Evolutionary conservation across 2,113 vertebrate genomes (phyloP).

Genomic region (Poecilia latipinna): DNA sequence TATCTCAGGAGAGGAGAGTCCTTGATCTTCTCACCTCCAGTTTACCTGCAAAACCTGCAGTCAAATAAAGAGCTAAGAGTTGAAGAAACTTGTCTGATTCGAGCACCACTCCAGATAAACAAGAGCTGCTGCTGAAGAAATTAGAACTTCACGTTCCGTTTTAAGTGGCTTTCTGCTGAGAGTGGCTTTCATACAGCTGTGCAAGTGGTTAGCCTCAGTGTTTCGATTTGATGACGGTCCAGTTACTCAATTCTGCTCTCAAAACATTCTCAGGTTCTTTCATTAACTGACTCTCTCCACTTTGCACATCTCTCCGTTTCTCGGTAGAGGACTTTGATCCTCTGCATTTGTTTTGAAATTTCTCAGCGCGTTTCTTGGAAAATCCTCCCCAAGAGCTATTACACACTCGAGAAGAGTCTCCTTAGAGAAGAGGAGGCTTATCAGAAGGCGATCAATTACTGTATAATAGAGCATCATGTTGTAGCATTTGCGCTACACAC

Average conservation of each 20-base stretch:
- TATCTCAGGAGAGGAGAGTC: not conserved
- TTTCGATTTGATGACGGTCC: conserved; percentile 41
- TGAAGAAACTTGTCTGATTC: conserved; percentile 1
- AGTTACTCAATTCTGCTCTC: conserved; percentile 16
- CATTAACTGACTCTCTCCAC: not conserved
- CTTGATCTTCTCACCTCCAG: not conserved
- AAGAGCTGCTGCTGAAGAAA: not conserved
- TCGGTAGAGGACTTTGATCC: conserved; percentile 3
- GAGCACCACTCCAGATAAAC: conserved; percentile 15
- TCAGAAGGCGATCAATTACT: conserved; percentile 75
- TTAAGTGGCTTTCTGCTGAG: conserved; percentile 31
- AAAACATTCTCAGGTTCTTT: conserved; percentile 6
- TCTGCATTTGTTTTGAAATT: not conserved
- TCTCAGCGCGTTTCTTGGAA: not conserved
- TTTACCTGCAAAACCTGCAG: not conserved
- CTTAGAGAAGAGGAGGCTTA: conserved; percentile 36
- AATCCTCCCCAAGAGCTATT: conserved; percentile 8
- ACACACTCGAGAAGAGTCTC: conserved; percentile 16
- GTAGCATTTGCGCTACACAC: conserved; percentile 47
- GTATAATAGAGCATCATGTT: conserved; percentile 77
- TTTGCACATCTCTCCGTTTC: not conserved
- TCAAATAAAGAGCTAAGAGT: conserved; percentile 5
- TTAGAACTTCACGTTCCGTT: conserved; percentile 8
- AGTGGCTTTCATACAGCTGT: conserved; percentile 41
- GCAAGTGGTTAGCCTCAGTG: conserved; percentile 46